Conservation (phyloP, 2,797 vertebrate species). For the Oreochromis mossambicus region DNA sequence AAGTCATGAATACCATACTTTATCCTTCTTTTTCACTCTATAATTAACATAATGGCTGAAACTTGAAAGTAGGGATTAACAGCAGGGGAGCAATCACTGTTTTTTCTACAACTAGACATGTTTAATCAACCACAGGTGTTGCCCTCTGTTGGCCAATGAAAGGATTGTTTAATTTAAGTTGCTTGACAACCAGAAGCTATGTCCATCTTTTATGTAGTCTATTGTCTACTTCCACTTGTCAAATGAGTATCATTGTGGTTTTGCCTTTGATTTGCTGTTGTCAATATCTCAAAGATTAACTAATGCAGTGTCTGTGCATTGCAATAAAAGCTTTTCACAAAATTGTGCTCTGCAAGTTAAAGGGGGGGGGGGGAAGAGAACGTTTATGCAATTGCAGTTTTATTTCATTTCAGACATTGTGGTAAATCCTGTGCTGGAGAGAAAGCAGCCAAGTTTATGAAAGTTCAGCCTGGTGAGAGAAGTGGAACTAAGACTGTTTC, state of each 20-base stretch:
- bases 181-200: not conserved
- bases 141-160: not conserved
- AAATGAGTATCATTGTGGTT: not conserved
- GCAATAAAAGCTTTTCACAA: not conserved
- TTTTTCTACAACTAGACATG: not conserved
- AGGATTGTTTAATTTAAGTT: not conserved
- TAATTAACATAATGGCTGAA: not conserved
- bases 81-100: not conserved
- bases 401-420: slow-evolving; percentile 17
- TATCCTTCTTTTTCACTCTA: not conserved
- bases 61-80: not conserved
- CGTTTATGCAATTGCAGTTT: not conserved
- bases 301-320: not conserved
- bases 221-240: not conserved
- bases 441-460: slow-evolving; percentile 25
- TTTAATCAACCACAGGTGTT: not conserved
- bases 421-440: slow-evolving; percentile 34
- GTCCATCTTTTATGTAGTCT: not conserved
- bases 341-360: not conserved
- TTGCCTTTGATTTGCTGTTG: not conserved
- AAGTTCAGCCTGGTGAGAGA: slow-evolving; percentile 51
- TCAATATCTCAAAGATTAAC: not conserved
- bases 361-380: too few species aligned
- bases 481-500: slow-evolving; percentile 66
- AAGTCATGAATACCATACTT: not conserved